A percentile compares a stretch with the other conserved stretches of the same genome.
These are phyloP conservation scores for Hapalemur alaotrensis DNA, from an alignment of 2,797 vertebrate species.

Conservation along the genomic window DNA sequence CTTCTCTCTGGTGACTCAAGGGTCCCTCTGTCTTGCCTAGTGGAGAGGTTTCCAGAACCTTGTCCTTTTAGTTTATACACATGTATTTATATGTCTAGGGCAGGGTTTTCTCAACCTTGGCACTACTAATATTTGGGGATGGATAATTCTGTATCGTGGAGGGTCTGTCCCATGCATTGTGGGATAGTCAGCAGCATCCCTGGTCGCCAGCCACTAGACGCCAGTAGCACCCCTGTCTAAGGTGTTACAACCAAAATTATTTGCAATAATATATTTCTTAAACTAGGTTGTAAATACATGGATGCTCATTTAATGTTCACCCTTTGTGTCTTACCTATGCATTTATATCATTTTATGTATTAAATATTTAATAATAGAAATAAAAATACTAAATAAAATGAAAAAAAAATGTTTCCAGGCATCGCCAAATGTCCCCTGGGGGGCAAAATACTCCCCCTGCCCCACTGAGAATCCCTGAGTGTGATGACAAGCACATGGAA, in stretches of 20 bases:
- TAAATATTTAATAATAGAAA: neutral
- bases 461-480: neutral
- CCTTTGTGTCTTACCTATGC: neutral
- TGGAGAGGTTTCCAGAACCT: neutral
- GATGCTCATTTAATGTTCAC: neutral
- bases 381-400: neutral
- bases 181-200: neutral
- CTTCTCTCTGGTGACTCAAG: neutral
- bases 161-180: neutral
- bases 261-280: slow-evolving; percentile 1
- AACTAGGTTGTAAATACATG: neutral
- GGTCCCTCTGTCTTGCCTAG: neutral
- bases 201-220: neutral
- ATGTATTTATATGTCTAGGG: neutral
- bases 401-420: neutral
- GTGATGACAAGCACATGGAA: neutral
- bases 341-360: neutral
- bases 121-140: neutral
- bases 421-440: neutral
- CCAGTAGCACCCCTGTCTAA: neutral
- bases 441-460: neutral
- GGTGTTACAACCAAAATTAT: neutral
- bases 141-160: neutral
- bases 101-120: neutral
- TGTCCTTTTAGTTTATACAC: neutral